Evolutionary conservation across 2,888 invertebrate species (phyloP), one percentile per base, ranked within the genome.

Genomic region (Leptarthrus brevirostris): DNA sequence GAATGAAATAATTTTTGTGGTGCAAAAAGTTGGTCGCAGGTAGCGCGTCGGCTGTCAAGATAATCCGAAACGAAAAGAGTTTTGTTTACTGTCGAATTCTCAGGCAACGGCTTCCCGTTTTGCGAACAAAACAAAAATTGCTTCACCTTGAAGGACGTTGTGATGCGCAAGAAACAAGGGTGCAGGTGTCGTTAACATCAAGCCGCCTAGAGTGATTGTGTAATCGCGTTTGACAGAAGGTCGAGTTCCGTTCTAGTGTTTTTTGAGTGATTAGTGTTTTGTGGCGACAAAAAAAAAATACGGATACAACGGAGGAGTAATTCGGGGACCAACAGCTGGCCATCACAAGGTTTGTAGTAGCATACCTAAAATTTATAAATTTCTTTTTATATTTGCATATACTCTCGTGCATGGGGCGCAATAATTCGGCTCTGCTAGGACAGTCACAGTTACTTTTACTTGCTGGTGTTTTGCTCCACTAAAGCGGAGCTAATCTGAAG

Each of bases 181-280:
- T 58, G 58, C 58, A 58, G 58, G 58, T 58, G 58, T 34, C 58
- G 36, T 58, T 58, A 58, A 58, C 58, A 58, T 36, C 36, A 40
- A 12, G 34, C 18, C 16, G 34, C 58, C 58, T 12, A 3, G 18
- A 58, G 58, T 58, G 58, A 58, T 58, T 58, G 58, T 58, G 58
- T 58, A 58, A 58, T 58, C 58, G 36, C 18, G 18, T 58, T 58
- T 58, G 58, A 58, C 58, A 34, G 36, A 18, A 34, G 36, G 18
- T 36, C 8, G 34, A 20, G 36, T 58, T 12, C n/a, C 36, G 36
- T 58, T 36, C 30, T 36, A 40, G 36, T 58, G 58, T 34, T 16
- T 58, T 36, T 36, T 40, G 26, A 36, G 36, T 20, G 58, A 10
- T 16, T 58, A 14, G 14, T 18, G 8, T 53, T 16, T 56, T 56